phyloP scores from a whole-genome alignment of 1,140 invertebrate species.

The Kradibia gibbosae region DNA sequence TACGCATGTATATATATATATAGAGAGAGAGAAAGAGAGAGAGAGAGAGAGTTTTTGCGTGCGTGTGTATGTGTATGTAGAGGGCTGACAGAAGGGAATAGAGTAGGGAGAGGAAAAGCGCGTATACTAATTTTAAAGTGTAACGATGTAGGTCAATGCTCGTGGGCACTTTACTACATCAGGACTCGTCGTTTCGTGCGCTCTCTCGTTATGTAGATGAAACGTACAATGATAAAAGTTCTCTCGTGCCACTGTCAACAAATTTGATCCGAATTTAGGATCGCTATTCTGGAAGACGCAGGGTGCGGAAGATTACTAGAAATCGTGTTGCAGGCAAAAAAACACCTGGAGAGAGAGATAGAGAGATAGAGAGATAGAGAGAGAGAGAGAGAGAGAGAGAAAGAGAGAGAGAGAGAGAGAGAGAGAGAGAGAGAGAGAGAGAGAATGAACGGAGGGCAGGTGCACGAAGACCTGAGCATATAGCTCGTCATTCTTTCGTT shows the following conservation, averaged over 20 bases:
- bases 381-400: too few relatives aligned
- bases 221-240: too few relatives aligned
- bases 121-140: conserved; percentile 37
- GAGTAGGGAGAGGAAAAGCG: not conserved
- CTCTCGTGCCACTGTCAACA: not conserved
- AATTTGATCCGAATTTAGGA: not conserved
- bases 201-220: too few relatives aligned
- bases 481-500: conserved; percentile 11
- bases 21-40: not conserved
- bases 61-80: too few relatives aligned
- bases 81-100: not conserved
- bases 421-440: not conserved
- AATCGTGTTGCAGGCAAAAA: too few relatives aligned
- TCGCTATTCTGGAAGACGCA: too few relatives aligned
- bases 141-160: conserved; percentile 28
- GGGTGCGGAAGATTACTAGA: too few relatives aligned
- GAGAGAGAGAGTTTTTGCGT: not conserved
- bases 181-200: too few relatives aligned
- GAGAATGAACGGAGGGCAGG: conserved; percentile 21
- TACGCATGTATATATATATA: conserved; percentile 11
- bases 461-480: conserved; percentile 26
- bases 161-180: conserved; percentile 33
- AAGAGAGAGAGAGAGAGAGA: too few relatives aligned
- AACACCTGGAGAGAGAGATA: too few relatives aligned
- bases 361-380: too few relatives aligned